A percentile compares a stretch with the other conserved stretches of the same genome.
phyloP scores from a whole-genome alignment of 2,797 vertebrate genomes.

The Knipowitschia caucasica region DNA sequence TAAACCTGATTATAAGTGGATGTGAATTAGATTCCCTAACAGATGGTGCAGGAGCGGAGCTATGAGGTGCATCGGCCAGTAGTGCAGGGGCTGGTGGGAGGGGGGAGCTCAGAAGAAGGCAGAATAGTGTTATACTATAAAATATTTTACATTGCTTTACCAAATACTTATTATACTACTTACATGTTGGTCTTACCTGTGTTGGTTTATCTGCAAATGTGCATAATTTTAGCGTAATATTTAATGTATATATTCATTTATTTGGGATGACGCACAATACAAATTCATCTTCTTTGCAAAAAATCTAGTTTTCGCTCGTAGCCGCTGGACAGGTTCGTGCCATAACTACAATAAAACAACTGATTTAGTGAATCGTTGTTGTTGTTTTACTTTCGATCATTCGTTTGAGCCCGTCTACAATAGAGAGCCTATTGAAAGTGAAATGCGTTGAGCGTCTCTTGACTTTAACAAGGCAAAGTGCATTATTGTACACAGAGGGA shows the following conservation, averaged over 20 bases:
- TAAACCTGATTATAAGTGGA: conserved; percentile 96
- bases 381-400: background rate
- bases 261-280: no score
- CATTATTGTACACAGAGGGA: conserved; percentile 55
- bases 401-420: conserved; percentile 5
- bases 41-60: conserved; percentile 93
- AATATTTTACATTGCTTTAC: background rate
- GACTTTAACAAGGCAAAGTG: conserved; percentile 36
- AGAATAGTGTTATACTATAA: conserved; percentile 39
- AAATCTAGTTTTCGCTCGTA: no score
- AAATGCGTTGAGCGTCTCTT: conserved; percentile 18
- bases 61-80: conserved; percentile 92
- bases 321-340: no score
- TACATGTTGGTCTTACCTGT: no score
- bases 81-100: conserved; percentile 32
- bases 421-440: conserved; percentile 12
- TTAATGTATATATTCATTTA: no score
- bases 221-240: no score
- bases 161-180: background rate
- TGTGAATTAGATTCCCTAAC: conserved; percentile 99
- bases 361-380: no score
- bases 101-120: conserved; percentile 17
- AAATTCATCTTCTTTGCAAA: no score
- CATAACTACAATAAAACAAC: no score
- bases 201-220: no score